phyloP scores from a whole-genome alignment of 2,797 vertebrate genomes.

The Rhinichthys osculus region DNA sequence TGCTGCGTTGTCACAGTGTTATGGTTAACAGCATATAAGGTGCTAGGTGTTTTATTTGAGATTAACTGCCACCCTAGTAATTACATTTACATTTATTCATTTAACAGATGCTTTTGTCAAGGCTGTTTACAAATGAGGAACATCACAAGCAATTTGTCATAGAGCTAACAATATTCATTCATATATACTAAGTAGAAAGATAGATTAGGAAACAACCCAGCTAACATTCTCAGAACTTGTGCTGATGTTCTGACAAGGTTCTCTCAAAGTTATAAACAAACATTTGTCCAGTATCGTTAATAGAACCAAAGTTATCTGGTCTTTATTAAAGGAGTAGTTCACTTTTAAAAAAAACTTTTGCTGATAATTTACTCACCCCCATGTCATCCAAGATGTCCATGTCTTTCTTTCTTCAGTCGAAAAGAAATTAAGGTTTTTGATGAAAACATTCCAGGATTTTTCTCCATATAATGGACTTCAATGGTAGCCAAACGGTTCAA shows the following conservation, averaged over 20 bases:
- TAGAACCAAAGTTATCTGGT: neutral
- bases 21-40: neutral
- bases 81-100: neutral
- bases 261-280: neutral
- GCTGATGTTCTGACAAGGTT: neutral
- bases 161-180: neutral
- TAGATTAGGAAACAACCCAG: neutral
- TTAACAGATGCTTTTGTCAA: conserved; percentile 4
- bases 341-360: too few species aligned
- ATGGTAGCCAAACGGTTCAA: too few species aligned
- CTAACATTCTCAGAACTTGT: neutral
- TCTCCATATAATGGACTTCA: too few species aligned
- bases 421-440: too few species aligned
- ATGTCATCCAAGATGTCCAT: too few species aligned
- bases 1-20: neutral
- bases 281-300: neutral
- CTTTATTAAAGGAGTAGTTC: too few species aligned
- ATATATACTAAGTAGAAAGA: neutral
- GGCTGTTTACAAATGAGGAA: neutral
- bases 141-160: neutral
- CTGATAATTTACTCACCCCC: too few species aligned
- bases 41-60: neutral
- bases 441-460: too few species aligned
- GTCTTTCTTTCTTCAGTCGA: too few species aligned
- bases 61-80: neutral